These are phyloP conservation scores for silkworm (Bombyx mori) DNA, from an alignment of 1,140 invertebrate species.

Conservation along the genomic window DNA sequence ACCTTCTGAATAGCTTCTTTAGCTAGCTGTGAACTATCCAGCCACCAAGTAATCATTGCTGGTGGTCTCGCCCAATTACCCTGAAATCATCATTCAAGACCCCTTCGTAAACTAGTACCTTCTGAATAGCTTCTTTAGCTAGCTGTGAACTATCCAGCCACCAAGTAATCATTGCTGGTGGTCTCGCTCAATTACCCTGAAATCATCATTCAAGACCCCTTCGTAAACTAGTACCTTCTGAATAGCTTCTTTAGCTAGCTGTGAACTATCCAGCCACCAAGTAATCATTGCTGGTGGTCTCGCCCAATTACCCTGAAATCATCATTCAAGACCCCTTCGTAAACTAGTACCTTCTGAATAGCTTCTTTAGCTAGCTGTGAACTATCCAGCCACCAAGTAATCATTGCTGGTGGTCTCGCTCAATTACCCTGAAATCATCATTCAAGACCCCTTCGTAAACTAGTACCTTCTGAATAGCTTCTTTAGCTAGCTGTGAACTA, in stretches of 20 bases:
- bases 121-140: no score
- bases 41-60: slow-evolving; percentile 85
- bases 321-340: no score
- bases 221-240: slow-evolving; percentile 51
- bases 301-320: no score
- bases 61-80: slow-evolving; percentile 84
- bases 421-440: no score
- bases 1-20: slow-evolving; percentile 44
- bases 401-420: no score
- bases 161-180: slow-evolving; percentile 85
- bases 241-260: slow-evolving; percentile 29
- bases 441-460: no score
- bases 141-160: slow-evolving; percentile 79
- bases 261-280: slow-evolving; percentile 85
- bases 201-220: no score
- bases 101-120: no score
- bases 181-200: slow-evolving; percentile 73
- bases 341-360: no score
- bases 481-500: slow-evolving; percentile 55
- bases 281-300: slow-evolving; percentile 83
- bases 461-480: slow-evolving; percentile 43
- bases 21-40: slow-evolving; percentile 74
- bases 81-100: no score
- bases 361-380: no score
- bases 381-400: no score